Base-by-base conservation (phyloP, 2,888 invertebrate species). In the Agriopis aurantiaria region DNA sequence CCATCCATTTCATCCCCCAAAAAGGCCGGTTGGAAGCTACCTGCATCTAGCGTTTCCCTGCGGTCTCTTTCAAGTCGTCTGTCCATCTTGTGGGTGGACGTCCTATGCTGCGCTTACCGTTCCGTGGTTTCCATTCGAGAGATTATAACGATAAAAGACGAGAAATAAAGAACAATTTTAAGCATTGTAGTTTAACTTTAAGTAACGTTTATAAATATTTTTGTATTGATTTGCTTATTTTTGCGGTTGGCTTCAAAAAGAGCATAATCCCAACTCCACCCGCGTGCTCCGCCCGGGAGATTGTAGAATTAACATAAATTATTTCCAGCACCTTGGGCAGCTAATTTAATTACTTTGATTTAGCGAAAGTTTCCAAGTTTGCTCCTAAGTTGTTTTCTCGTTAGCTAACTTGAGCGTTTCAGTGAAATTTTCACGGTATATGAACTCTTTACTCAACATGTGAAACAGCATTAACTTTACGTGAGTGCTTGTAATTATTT, bases 291-390 rank as follows among this genome's bases (percentile, higher is more conserved):
- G 43, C 14, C 3, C 41, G 46, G 8, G 62, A 33, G 45, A 46
- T 67, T 23, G 10, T 57, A 53, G 52, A 59, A 48, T 60, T 52
- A 65, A 10, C 52, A 51, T 62, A 62, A 53, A 62, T 68, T 63
- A 68, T 72, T 65, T 53, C 49, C 61, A 72, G 17, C 43, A 57
- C 62, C 59, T 65, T 41, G n/a, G 52, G 8, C 53, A 46, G 62
- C 49, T 72, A 65, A 72, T 68, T 72, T 58, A 59, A 68, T 72
- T 65, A 68, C 59, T 72, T 68, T 68, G 68, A 72, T 68, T 68
- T 55, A 48, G 46, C 55, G 45, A 57, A 65, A 63, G 70, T 63
- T 72, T 0, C 40, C 41, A 68, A 68, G 65, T 68, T 65, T 10
- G 10, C 58, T 55, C n/a, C 51, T 41, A 56, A 55, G 65, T 68